Evolutionary conservation across 2,888 invertebrate genomes (phyloP), one percentile per base, ranked within the genome.

Genomic region (Sceliomorpha sp.): DNA sequence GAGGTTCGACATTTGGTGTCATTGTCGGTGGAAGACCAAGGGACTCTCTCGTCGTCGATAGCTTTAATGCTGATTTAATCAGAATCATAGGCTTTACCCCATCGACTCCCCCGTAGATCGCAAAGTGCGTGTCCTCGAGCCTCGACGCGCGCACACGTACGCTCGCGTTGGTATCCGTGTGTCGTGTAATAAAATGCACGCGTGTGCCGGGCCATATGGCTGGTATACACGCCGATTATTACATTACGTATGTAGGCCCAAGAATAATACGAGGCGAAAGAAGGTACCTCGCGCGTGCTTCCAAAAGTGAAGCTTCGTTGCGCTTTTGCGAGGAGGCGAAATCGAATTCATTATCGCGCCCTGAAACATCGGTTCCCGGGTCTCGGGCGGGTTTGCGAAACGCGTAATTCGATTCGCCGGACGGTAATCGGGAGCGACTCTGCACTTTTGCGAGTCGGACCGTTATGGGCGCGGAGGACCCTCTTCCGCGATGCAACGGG

Each of bases 51-150:
- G 72, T 70, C 72, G 36, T 75, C 74, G 66, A 76, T 76, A 71
- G 70, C 76, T 78, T 75, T 85, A 84, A 86, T 87, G 85, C 87
- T 85, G 86, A 86, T 87, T 87, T 86, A 86, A 87, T 86, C 87
- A 82, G 83, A 79, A 81, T 79, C 79, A 71, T 72, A 70, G 74
- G 58, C 69, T 44, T 48, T 45, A 32, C 72, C 66, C 64, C 58
- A 48, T 45, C 53, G 27, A 44, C 36, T 26, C 24, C 55, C 34
- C 48, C 4, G 14, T 26, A 20, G n/a, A 8, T 9, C 7, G 48
- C 55, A 36, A 26, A 24, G 37, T 36, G 20, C 12, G 32, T 45
- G 47, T 39, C 59, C 59, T 40, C 37, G 27, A 45, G 44, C n/a
- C n/a, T n/a, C n/a, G n/a, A n/a, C n/a, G n/a, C n/a, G n/a, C n/a